A percentile compares a stretch with the other conserved stretches of the same genome.
Conservation (phyloP, 2,113 vertebrate species). For the Columba janthina region DNA sequence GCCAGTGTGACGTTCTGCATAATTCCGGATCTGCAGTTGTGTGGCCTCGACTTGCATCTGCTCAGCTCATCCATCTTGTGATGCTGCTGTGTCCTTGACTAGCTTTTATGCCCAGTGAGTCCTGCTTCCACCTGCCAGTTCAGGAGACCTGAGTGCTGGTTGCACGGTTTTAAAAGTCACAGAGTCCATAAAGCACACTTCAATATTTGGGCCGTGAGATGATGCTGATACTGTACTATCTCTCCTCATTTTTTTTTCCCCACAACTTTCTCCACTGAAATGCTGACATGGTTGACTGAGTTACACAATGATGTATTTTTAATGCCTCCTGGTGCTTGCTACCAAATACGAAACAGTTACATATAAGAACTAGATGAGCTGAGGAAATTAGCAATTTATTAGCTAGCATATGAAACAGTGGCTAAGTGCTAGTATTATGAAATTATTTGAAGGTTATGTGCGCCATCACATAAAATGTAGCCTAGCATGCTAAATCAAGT, state of each 20-base stretch:
- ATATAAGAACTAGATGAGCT: background rate
- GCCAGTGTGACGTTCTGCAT: background rate
- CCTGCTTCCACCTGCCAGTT: background rate
- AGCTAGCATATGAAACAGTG: background rate
- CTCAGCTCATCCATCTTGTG: background rate
- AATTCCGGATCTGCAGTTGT: background rate
- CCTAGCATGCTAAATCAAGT: background rate
- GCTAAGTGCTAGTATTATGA: background rate
- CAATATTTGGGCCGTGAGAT: background rate
- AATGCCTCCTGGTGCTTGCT: background rate
- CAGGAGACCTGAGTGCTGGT: background rate
- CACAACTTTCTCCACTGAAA: background rate
- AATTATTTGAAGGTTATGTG: background rate
- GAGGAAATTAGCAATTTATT: constrained; percentile 1
- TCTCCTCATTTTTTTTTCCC: background rate
- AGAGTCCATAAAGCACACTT: background rate
- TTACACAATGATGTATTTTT: background rate
- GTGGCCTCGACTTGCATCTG: background rate
- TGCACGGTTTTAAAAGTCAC: background rate
- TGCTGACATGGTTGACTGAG: background rate
- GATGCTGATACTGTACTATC: background rate
- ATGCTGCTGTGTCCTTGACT: background rate
- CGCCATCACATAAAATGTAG: background rate
- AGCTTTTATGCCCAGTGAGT: background rate
- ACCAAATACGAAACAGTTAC: background rate